A percentile compares a stretch with the other conserved stretches of the same genome.
These are phyloP conservation scores for Himalopsyche japonica DNA, from an alignment of 2,888 invertebrate genomes.

Conservation along the genomic window DNA sequence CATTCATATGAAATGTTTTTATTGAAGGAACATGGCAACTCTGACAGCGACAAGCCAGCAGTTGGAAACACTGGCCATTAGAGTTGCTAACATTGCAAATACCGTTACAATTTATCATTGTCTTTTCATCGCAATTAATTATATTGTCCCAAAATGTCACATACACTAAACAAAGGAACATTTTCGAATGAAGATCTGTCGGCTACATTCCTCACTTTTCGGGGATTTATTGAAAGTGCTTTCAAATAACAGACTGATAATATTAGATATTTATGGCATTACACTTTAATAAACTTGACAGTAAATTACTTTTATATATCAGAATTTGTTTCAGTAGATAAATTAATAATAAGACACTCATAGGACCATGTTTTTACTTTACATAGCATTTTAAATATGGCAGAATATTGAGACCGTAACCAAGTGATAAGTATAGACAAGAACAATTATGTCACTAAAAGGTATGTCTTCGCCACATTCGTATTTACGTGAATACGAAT, in stretches of 20 bases:
- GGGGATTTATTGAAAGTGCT: slow-evolving; percentile 11
- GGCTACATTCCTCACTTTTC: background rate
- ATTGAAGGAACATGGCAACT: background rate
- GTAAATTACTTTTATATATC: too few species aligned
- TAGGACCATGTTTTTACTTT: too few species aligned
- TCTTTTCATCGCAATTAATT: slow-evolving; percentile 7
- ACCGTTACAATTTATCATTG: slow-evolving; percentile 2
- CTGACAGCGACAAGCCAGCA: background rate
- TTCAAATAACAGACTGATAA: background rate
- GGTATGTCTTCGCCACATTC: too few species aligned
- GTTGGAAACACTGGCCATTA: background rate
- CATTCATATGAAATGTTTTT: background rate
- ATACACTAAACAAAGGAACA: slow-evolving; percentile 1
- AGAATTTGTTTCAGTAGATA: too few species aligned
- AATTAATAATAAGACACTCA: too few species aligned
- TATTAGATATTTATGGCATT: background rate
- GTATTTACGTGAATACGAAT: too few species aligned
- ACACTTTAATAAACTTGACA: background rate
- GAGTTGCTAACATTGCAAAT: background rate
- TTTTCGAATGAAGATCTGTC: slow-evolving; percentile 9
- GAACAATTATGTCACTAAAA: too few species aligned
- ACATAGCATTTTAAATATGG: too few species aligned
- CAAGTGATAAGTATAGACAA: background rate
- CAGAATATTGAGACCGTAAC: background rate
- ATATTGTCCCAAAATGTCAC: background rate